Conservation (phyloP, 2,113 vertebrate genomes). For the Tonatia bakeri region DNA sequence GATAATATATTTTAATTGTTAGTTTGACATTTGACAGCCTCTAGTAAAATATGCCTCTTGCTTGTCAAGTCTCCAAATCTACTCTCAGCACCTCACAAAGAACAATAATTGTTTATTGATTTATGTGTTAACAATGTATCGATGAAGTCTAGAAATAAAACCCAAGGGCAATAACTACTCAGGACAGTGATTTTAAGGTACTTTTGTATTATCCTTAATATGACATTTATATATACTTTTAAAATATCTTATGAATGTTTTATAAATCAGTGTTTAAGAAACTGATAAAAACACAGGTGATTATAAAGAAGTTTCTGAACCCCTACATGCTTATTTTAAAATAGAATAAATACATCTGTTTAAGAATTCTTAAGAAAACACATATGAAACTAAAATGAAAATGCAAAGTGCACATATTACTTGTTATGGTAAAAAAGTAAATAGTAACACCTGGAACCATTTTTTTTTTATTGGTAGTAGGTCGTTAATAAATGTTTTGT, state of each 20-base stretch:
- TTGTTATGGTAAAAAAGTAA: not conserved
- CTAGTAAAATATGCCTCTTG: conserved; percentile 76
- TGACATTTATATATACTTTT: not conserved
- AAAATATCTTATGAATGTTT: not conserved
- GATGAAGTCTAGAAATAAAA: conserved; percentile 79
- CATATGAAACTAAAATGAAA: not conserved
- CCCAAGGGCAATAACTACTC: conserved; percentile 75
- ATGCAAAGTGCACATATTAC: not conserved
- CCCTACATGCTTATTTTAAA: not conserved
- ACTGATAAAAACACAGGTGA: not conserved
- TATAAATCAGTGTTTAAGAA: not conserved
- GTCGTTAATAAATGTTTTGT: not conserved
- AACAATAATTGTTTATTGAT: conserved; percentile 86
- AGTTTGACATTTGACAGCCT: conserved; percentile 61
- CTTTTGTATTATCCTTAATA: conserved; percentile 49
- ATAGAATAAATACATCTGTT: not conserved
- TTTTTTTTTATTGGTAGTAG: not conserved
- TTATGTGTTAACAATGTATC: conserved; percentile 80
- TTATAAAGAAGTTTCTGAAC: not conserved
- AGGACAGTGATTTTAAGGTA: conserved; percentile 61
- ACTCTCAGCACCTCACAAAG: conserved; percentile 79
- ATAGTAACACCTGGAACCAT: not conserved
- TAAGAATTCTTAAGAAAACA: not conserved
- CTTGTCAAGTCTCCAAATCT: conserved; percentile 79
- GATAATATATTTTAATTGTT: conserved; percentile 37